A percentile compares a stretch with the other conserved stretches of the same genome.
Conservation (phyloP, 2,888 invertebrate species). For the Acanthopleura granulata region DNA sequence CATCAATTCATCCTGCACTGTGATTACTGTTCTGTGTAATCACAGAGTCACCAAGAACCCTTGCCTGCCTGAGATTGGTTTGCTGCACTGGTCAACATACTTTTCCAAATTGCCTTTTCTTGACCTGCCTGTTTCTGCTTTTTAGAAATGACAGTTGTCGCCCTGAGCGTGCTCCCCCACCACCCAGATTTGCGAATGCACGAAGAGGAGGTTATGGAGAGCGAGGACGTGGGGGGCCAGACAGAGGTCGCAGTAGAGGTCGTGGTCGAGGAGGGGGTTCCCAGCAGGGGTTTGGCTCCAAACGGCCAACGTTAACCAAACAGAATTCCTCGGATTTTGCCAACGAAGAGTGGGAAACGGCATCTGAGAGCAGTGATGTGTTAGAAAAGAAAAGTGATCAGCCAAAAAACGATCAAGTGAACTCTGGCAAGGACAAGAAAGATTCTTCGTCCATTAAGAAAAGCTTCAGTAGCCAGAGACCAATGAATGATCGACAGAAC, state of each 20-base stretch:
- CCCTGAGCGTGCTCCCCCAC: conserved; percentile 52
- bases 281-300: conserved; percentile 39
- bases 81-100: too few relatives aligned
- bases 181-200: conserved; percentile 51
- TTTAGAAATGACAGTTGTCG: conserved; percentile 31
- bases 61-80: too few relatives aligned
- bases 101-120: too few relatives aligned
- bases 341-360: conserved; percentile 80
- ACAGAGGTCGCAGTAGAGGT: conserved; percentile 62
- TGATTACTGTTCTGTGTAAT: too few relatives aligned
- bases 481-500: conserved; percentile 64
- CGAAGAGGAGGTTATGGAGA: conserved; percentile 30
- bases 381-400: conserved; percentile 50
- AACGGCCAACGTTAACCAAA: conserved; percentile 62
- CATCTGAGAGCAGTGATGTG: conserved; percentile 82
- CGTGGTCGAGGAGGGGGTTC: conserved; percentile 46
- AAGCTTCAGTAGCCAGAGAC: conserved; percentile 69
- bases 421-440: conserved; percentile 36
- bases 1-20: too few relatives aligned
- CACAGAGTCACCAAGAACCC: too few relatives aligned
- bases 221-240: conserved; percentile 43
- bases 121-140: background rate
- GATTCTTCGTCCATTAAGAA: conserved; percentile 55
- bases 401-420: conserved; percentile 54
- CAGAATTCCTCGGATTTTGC: conserved; percentile 65